These are phyloP conservation scores for Listronotus bonariensis DNA, from an alignment of 1,140 invertebrate genomes.

Conservation along the genomic window DNA sequence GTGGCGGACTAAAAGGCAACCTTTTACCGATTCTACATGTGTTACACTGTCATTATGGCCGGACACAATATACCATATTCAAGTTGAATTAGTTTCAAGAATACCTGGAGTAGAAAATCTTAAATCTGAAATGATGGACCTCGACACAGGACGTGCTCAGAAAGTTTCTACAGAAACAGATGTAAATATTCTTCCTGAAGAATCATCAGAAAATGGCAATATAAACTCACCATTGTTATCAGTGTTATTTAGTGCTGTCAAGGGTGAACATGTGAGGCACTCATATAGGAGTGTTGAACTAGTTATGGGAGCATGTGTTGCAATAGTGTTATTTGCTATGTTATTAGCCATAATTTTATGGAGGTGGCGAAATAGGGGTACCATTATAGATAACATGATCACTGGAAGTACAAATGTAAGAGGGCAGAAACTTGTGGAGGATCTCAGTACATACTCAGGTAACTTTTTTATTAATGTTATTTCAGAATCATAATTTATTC, in stretches of 20 bases:
- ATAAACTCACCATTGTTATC: conserved; percentile 62
- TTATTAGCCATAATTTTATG: conserved; percentile 51
- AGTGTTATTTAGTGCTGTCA: conserved; percentile 63
- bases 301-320: conserved; percentile 58
- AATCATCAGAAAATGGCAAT: conserved; percentile 50
- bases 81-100: conserved; percentile 68
- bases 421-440: conserved; percentile 63
- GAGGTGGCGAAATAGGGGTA: conserved; percentile 50
- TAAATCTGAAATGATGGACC: conserved; percentile 66
- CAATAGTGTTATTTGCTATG: conserved; percentile 58
- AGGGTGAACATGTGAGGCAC: conserved; percentile 60
- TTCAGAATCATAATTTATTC: too few relatives aligned
- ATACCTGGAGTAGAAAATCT: conserved; percentile 63
- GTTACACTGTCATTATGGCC: conserved; percentile 80
- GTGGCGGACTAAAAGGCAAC: conserved; percentile 80
- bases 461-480: too few relatives aligned
- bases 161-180: conserved; percentile 65
- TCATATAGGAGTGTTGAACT: conserved; percentile 62
- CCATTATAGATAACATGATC: conserved; percentile 63
- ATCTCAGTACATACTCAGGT: conserved; percentile 57
- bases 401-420: conserved; percentile 61
- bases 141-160: conserved; percentile 64
- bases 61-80: conserved; percentile 78
- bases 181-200: conserved; percentile 57
- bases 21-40: conserved; percentile 77